phyloP scores from a whole-genome alignment of 2,888 invertebrate genomes.

The Zhuqinia jingwanae region DNA sequence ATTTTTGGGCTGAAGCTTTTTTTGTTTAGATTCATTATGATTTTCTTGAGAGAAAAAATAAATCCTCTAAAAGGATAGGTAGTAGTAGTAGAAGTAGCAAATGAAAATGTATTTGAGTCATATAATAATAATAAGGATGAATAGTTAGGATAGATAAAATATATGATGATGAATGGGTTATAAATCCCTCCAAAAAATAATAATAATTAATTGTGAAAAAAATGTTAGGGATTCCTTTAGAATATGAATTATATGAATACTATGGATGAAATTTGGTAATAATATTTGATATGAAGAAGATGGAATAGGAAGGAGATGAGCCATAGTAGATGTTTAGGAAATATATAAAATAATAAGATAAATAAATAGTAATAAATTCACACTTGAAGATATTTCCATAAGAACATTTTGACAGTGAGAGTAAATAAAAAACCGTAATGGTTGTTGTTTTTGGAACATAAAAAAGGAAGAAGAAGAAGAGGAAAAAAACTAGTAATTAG shows the following conservation, averaged over 20 bases:
- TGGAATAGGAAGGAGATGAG: too few relatives aligned
- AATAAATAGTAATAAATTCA: too few relatives aligned
- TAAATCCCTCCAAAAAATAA: constrained; percentile 53
- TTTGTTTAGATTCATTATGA: not conserved
- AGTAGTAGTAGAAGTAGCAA: too few relatives aligned
- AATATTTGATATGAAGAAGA: too few relatives aligned
- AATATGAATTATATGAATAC: not conserved
- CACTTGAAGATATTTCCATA: constrained; percentile 27
- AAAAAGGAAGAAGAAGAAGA: not conserved
- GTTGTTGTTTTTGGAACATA: constrained; percentile 43
- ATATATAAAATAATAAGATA: too few relatives aligned
- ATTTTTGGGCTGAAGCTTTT: too few relatives aligned
- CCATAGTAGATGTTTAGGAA: too few relatives aligned
- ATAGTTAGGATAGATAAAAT: too few relatives aligned
- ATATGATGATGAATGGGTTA: constrained; percentile 47
- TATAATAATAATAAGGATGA: not conserved
- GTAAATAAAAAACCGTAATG: not conserved
- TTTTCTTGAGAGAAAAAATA: constrained; percentile 23
- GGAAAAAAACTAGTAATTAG: not conserved
- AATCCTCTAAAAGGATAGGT: constrained; percentile 4
- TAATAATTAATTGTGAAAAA: not conserved
- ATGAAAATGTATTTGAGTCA: not conserved
- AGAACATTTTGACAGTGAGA: constrained; percentile 26
- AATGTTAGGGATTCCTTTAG: not conserved
- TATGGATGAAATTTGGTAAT: not conserved